Evolutionary conservation across 92 coral and sea anemone species (phyloP), one percentile per base, ranked within the genome.

Genomic region (Porites cylindrica): DNA sequence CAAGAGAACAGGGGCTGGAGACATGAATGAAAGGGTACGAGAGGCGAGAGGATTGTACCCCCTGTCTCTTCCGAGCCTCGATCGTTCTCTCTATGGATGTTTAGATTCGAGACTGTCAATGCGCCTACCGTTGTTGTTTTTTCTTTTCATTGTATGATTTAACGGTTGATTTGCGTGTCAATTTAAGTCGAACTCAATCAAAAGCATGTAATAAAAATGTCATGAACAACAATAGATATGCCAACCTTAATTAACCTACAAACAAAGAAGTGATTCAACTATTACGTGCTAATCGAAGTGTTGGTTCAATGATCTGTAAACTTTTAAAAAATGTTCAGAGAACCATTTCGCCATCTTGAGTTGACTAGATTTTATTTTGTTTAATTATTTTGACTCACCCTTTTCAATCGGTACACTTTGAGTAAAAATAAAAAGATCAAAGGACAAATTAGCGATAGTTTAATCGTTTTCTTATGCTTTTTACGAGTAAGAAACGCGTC

Each of bases 361-460:
- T 73, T 62, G 64, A 17, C 29, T 47, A 38, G 81, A 50, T 83
- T 62, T 72, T 17, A 47, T 50, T 56, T 24, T 47, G 16, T 51
- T 11, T 7, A n/a, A 26, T 51, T 51, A 43, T 83, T 60, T 83
- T 83, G 64, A 63, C 71, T 83, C 19, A 63, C 4, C 10, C 62
- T 51, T 51, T 53, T 83, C 53, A 73, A 65, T 58, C 87, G 87
- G 74, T 62, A 83, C 74, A 83, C 75, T 83, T 56, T 60, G 19
- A 6, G 16, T 16, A 24, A 38, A 12, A 62, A 83, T 65, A 20
- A 62, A 18, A 82, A 8, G 14, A 6, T 0, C 0, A 13, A 50
- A 38, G 13, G 24, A 70, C 7, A 21, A 2, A 3, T 5, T 11
- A 14, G 18, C 1, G 6, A 10, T 72, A 18, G 7, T 2, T n/a